Base-by-base conservation (phyloP, 2,797 vertebrate genomes). In the Sebastolobus alascanus region DNA sequence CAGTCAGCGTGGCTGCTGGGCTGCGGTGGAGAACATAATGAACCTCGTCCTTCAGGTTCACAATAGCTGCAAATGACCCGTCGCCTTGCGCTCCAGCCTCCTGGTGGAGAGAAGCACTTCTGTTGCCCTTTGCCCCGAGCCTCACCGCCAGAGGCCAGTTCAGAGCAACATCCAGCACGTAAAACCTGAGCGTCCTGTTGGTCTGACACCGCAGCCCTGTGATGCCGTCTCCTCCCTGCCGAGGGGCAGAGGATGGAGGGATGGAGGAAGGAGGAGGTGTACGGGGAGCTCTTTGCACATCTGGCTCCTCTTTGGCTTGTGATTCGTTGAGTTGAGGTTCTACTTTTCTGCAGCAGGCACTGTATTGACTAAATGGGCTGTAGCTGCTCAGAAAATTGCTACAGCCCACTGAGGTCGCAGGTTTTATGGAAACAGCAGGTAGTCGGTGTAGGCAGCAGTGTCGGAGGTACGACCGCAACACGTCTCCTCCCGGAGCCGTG, bases 151-250 rank as follows among this genome's bases (percentile, higher is more conserved):
- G 97, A 13, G 96, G 94, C 98, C 97, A 98, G 92, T 98, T 97
- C 18, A 99, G 94, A 76, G 96, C 96, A 0, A 96, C 96, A 84
- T 99, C 99, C 92, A 99, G 90, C 56, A 98, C 89, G 71, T 98
- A 99, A 70, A 99, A 97, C 91, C 97, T 96, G 90, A 99, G 95
- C n/a, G 98, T 99, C 93, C 96, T 97, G 93, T 99, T 99, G 90
- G 98, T 98, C 85, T 95, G 96, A 93, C 98, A 99, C 66, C 94
- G 93, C 65, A 99, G 96, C 84, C 98, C 98, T 0, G 95, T 95
- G 93, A 99, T 90, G 84, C 88, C 63, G 60, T 92, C 91, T 25
- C 13, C 87, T 60, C 75, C 66, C 69, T 56, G 82, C 84, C 82
- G 76, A n/a, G 69, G 56, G 37, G 3, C 52, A 25, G 75, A 59